These are phyloP conservation scores for Scaptomyza reducta DNA, from an alignment of 2,888 invertebrate genomes.

Conservation along the genomic window DNA sequence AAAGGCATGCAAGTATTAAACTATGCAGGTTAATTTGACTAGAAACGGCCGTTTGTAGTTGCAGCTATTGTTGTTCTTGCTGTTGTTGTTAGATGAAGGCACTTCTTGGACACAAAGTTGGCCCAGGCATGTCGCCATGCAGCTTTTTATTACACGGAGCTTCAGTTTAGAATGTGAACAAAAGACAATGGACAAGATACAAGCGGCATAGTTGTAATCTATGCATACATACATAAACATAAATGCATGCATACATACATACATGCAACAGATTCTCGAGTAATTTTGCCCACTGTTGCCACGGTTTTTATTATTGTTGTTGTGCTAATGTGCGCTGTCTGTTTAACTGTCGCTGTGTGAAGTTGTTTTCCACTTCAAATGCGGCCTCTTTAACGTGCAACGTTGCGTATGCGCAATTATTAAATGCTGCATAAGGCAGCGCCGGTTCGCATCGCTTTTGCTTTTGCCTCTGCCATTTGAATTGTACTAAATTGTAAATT, in stretches of 20 bases:
- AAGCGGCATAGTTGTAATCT: slow-evolving; percentile 37
- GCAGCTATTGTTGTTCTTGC: slow-evolving; percentile 14
- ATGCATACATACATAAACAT: slow-evolving; percentile 13
- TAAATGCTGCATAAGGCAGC: slow-evolving; percentile 69
- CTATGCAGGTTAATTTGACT: slow-evolving; percentile 78
- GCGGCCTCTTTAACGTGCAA: slow-evolving; percentile 63
- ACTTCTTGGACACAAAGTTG: slow-evolving; percentile 57
- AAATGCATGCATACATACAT: neutral
- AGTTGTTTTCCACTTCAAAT: slow-evolving; percentile 57
- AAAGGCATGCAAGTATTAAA: slow-evolving; percentile 61
- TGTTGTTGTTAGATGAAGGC: slow-evolving; percentile 48
- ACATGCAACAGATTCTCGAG: slow-evolving; percentile 34
- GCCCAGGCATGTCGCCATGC: slow-evolving; percentile 38
- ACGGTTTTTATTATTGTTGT: slow-evolving; percentile 29
- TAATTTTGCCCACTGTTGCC: slow-evolving; percentile 19
- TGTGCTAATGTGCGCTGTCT: slow-evolving; percentile 23
- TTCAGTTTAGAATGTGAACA: slow-evolving; percentile 54
- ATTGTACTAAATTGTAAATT: slow-evolving; percentile 35
- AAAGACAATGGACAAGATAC: slow-evolving; percentile 58
- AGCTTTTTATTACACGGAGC: slow-evolving; percentile 32
- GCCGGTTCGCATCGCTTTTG: slow-evolving; percentile 28
- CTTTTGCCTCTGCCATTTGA: neutral
- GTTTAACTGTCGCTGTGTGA: slow-evolving; percentile 26
- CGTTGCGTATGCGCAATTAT: slow-evolving; percentile 76
- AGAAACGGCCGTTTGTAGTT: slow-evolving; percentile 50